Conservation (phyloP, 2,797 vertebrate species). For the Craterocephalus amniculus region DNA sequence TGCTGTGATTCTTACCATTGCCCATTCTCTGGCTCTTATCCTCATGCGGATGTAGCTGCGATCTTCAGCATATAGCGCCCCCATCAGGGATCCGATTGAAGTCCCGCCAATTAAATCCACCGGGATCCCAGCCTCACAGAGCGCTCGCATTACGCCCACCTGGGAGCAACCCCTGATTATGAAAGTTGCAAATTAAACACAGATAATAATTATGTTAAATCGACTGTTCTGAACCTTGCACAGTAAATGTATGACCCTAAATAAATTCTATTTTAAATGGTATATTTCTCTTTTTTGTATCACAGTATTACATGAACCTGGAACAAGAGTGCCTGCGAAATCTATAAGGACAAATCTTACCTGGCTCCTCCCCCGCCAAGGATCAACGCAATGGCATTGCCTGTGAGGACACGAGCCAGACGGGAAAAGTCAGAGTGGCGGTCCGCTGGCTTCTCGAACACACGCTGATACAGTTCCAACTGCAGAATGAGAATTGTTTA, state of each 20-base stretch:
- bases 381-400: slow-evolving; percentile 92
- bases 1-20: slow-evolving; percentile 85
- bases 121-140: slow-evolving; percentile 89
- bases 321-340: not conserved
- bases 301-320: not conserved
- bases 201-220: too few relatives aligned
- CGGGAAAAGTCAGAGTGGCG: slow-evolving; percentile 95
- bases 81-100: slow-evolving; percentile 93
- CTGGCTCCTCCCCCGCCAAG: slow-evolving; percentile 95
- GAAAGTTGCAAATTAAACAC: not conserved
- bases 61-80: slow-evolving; percentile 92
- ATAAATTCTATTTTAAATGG: not conserved
- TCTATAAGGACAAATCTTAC: slow-evolving; percentile 64
- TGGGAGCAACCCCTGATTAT: slow-evolving; percentile 90
- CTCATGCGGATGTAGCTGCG: slow-evolving; percentile 89
- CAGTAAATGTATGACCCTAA: not conserved
- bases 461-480: slow-evolving; percentile 91
- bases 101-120: slow-evolving; percentile 93
- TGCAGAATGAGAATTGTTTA: slow-evolving; percentile 54
- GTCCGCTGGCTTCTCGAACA: slow-evolving; percentile 90
- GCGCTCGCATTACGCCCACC: slow-evolving; percentile 89
- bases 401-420: slow-evolving; percentile 91
- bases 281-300: not conserved
- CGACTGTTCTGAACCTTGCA: too few relatives aligned
- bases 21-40: slow-evolving; percentile 93